These are phyloP conservation scores for Ariopsis seemanni DNA, from an alignment of 2,113 vertebrate species.

Conservation along the genomic window DNA sequence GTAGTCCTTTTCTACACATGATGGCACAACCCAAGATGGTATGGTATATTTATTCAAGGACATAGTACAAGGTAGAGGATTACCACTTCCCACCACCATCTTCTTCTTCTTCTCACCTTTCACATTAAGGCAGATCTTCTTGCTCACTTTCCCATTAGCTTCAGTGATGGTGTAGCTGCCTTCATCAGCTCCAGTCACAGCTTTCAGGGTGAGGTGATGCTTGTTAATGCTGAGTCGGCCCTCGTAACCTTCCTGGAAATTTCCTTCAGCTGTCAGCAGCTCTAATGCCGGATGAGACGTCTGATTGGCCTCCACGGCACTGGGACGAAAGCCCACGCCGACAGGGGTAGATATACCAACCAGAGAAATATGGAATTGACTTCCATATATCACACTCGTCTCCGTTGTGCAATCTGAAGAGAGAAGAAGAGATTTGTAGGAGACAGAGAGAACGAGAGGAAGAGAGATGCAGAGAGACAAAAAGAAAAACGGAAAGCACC, in stretches of 20 bases:
- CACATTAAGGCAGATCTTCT: slow-evolving; percentile 74
- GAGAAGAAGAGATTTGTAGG: background rate
- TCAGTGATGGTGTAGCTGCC: slow-evolving; percentile 74
- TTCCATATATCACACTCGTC: slow-evolving; percentile 65
- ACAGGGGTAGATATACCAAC: slow-evolving; percentile 48
- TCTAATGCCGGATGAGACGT: slow-evolving; percentile 64
- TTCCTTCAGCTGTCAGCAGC: slow-evolving; percentile 53
- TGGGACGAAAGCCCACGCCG: slow-evolving; percentile 66
- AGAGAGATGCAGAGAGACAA: background rate
- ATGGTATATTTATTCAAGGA: background rate
- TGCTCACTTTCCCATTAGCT: slow-evolving; percentile 44
- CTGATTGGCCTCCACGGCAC: slow-evolving; percentile 67
- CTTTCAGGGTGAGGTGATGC: slow-evolving; percentile 54
- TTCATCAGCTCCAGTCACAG: slow-evolving; percentile 65
- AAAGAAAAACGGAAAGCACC: slow-evolving; percentile 22
- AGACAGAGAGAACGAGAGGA: background rate
- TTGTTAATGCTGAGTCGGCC: slow-evolving; percentile 58
- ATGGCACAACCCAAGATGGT: background rate
- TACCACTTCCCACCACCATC: background rate
- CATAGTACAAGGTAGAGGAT: background rate
- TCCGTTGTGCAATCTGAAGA: slow-evolving; percentile 71
- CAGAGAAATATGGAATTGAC: slow-evolving; percentile 60
- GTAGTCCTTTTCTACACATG: background rate
- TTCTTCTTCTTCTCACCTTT: slow-evolving; percentile 64
- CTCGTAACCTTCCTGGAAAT: slow-evolving; percentile 50